Conservation (phyloP, 2,888 invertebrate genomes). For the Steromphala cineraria region DNA sequence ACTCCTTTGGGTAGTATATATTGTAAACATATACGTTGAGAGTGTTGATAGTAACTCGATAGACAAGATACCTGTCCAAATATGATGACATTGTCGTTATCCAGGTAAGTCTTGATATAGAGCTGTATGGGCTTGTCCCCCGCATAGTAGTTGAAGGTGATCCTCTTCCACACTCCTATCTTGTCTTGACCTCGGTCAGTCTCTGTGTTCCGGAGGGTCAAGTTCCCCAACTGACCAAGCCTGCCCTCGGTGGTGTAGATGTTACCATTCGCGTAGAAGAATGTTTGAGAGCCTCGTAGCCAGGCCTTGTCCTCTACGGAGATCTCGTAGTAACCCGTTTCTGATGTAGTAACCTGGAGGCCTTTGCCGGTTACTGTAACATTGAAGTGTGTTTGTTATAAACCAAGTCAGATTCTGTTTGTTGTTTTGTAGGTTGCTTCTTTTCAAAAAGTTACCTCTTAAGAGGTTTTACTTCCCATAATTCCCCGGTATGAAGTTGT, state of each 20-base stretch:
- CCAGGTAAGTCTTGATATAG: background rate
- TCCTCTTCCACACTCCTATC: background rate
- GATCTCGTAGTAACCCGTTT: background rate
- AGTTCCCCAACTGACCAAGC: background rate
- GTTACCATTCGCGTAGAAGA: constrained; percentile 38
- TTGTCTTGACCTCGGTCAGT: background rate
- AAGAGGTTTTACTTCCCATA: too few relatives aligned
- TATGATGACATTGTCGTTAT: background rate
- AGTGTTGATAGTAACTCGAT: too few relatives aligned
- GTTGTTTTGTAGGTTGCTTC: too few relatives aligned
- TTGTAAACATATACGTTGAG: too few relatives aligned
- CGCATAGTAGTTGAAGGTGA: background rate
- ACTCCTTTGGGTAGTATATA: too few relatives aligned
- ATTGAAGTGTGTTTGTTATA: too few relatives aligned
- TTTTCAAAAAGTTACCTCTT: too few relatives aligned
- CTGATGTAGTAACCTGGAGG: background rate
- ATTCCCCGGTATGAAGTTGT: too few relatives aligned
- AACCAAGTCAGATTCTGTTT: too few relatives aligned
- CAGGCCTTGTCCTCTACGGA: constrained; percentile 11
- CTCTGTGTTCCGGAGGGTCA: background rate
- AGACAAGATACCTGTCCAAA: background rate
- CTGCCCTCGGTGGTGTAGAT: constrained; percentile 29
- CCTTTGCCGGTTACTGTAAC: background rate
- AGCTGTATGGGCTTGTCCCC: background rate
- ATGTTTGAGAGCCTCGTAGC: constrained; percentile 42